Base-by-base conservation (phyloP, 2,888 invertebrate genomes). In the Malacosoma neustria region DNA sequence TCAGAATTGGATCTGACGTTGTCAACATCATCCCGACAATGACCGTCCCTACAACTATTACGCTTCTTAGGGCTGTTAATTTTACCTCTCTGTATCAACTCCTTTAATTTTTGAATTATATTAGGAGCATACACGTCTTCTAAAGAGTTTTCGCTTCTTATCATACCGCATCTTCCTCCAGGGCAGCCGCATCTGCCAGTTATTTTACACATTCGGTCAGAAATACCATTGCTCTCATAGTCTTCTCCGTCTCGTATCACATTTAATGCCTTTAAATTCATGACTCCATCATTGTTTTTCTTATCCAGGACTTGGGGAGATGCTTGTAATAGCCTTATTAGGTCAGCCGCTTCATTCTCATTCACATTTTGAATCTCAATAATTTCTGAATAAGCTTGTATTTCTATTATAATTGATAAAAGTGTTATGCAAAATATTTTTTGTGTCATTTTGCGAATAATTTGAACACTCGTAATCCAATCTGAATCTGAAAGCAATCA, bases 151-250 rank as follows among this genome's bases (percentile, higher is more conserved):
- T 22, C 22, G 9, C 22, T 22, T 22, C 22, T 22, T 22, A 9
- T 22, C 9, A 7, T 22, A 22, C 22, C 22, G 14, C 35, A 35
- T 3, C 35, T 30, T 13, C 11, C 14, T 2, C 31, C 29, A 7
- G 35, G 14, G 30, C 38, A 38, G 6, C 32, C 14, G 29, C 41
- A 42, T 13, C 38, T 38, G 2, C 38, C 38, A 4, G 11, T 13
- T 33, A 43, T 36, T 32, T 46, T 43, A 38, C 39, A 48, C 39
- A 38, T 36, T 32, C 11, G 39, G 14, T 39, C 42, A 37, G 22
- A 22, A 7, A 22, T 6, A 7, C 9, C 22, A 22, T 22, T 22
- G 22, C 5, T 22, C 6, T 22, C 22, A 22, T 22, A 5, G 22
- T 4, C 22, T 22, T 22, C 22, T 5, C 22, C 22, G 9, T 22